Evolutionary conservation across 2,888 invertebrate genomes (phyloP).

Genomic region (Dryobota labecula): DNA sequence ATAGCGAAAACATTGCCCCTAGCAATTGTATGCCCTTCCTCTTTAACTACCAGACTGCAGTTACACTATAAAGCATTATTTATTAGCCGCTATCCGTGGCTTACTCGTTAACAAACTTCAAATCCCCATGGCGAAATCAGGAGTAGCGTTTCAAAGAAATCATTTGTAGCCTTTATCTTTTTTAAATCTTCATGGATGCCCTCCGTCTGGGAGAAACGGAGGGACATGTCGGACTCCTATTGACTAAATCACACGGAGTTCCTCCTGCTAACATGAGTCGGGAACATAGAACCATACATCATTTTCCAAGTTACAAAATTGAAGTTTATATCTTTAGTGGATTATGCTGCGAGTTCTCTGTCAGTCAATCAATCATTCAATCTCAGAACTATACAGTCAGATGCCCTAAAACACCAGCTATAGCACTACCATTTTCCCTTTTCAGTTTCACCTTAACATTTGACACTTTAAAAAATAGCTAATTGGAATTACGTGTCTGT

Average conservation of each 20-base stretch:
- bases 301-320: not conserved
- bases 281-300: not conserved
- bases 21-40: conserved; percentile 37
- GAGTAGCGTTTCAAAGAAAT: not conserved
- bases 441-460: conserved; percentile 32
- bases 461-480: conserved; percentile 46
- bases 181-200: not conserved
- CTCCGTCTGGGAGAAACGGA: not conserved
- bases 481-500: conserved; percentile 54
- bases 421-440: conserved; percentile 10
- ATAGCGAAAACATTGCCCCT: conserved; percentile 49
- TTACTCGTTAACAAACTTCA: conserved; percentile 1
- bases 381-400: not conserved
- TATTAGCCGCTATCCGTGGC: conserved; percentile 7
- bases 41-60: conserved; percentile 18
- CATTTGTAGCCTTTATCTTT: not conserved
- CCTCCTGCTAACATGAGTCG: too few species aligned
- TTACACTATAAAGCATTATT: conserved; percentile 20
- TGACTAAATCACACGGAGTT: too few species aligned
- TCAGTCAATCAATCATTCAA: not conserved
- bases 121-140: not conserved
- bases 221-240: not conserved
- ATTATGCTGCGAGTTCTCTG: not conserved
- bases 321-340: not conserved
- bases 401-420: not conserved